A percentile compares a stretch with the other conserved stretches of the same genome.
phyloP scores from a whole-genome alignment of 2,113 vertebrate species.

The Sminthopsis crassicaudata region DNA sequence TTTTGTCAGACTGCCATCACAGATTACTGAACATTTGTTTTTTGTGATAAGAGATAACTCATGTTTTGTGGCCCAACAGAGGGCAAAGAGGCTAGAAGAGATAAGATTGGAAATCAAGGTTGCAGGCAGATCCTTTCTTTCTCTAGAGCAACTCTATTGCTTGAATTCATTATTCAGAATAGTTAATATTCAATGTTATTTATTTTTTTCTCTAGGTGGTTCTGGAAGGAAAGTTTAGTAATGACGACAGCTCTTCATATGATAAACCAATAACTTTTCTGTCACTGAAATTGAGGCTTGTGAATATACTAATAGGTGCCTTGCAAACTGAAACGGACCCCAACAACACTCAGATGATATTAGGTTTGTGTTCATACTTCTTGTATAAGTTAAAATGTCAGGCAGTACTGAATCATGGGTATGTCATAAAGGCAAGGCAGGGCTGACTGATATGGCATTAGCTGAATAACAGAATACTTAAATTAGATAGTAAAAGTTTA shows the following conservation, averaged over 20 bases:
- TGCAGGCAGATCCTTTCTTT: background rate
- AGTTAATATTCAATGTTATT: slow-evolving; percentile 51
- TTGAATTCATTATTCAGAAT: background rate
- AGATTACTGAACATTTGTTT: slow-evolving; percentile 17
- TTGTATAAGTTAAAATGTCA: slow-evolving; percentile 41
- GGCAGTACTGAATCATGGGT: background rate
- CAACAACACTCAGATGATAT: slow-evolving; percentile 97
- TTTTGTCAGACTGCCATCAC: slow-evolving; percentile 5
- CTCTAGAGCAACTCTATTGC: background rate
- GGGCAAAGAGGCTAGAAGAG: background rate
- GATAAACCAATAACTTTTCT: slow-evolving; percentile 96
- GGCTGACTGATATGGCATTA: background rate
- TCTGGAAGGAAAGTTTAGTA: slow-evolving; percentile 96
- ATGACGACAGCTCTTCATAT: slow-evolving; percentile 91
- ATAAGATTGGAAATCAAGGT: slow-evolving; percentile 27
- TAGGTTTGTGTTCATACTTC: slow-evolving; percentile 87
- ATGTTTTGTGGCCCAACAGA: background rate
- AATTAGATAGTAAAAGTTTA: background rate
- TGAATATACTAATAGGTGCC: slow-evolving; percentile 97
- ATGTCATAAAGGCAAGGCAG: background rate
- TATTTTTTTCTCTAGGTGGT: slow-evolving; percentile 88
- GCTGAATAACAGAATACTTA: background rate
- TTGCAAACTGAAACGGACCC: slow-evolving; percentile 97
- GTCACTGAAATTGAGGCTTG: slow-evolving; percentile 94
- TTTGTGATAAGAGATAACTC: background rate